Conservation (phyloP, 2,888 invertebrate genomes). For the Leptopilina myrica region DNA sequence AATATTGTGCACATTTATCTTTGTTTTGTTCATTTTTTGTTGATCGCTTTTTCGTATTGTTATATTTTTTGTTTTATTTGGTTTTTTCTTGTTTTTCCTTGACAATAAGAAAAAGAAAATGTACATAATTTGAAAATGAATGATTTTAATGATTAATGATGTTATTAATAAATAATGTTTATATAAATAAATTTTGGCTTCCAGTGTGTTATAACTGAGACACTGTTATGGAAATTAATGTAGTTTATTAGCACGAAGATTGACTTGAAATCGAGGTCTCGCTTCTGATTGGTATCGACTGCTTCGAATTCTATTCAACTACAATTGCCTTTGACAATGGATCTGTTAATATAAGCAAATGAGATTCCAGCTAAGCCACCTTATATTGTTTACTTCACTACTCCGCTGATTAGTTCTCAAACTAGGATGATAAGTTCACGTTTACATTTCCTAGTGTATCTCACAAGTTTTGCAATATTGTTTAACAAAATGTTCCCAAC, state of each 20-base stretch:
- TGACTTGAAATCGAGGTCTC: constrained; percentile 11
- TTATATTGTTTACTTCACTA: constrained; percentile 53
- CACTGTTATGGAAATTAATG: constrained; percentile 45
- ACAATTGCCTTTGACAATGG: constrained; percentile 60
- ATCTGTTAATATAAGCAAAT: constrained; percentile 59
- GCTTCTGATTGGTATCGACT: constrained; percentile 46
- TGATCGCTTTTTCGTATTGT: too few relatives aligned
- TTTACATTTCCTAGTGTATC: neutral
- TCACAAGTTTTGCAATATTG: neutral
- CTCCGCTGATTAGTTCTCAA: constrained; percentile 16
- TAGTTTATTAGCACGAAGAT: constrained; percentile 25
- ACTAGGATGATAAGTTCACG: neutral
- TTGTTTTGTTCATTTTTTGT: too few relatives aligned
- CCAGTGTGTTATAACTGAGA: neutral
- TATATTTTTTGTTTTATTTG: too few relatives aligned
- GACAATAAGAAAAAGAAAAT: too few relatives aligned
- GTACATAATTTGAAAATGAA: too few relatives aligned
- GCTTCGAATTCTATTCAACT: constrained; percentile 49
- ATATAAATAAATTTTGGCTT: neutral
- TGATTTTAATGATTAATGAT: too few relatives aligned
- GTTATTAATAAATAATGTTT: too few relatives aligned
- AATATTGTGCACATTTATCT: too few relatives aligned
- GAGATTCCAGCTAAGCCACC: constrained; percentile 49
- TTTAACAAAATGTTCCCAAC: too few relatives aligned
- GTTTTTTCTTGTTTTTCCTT: too few relatives aligned